Evolutionary conservation across 2,797 vertebrate genomes (phyloP).

Genomic region (Brachyrhaphis roseni): DNA sequence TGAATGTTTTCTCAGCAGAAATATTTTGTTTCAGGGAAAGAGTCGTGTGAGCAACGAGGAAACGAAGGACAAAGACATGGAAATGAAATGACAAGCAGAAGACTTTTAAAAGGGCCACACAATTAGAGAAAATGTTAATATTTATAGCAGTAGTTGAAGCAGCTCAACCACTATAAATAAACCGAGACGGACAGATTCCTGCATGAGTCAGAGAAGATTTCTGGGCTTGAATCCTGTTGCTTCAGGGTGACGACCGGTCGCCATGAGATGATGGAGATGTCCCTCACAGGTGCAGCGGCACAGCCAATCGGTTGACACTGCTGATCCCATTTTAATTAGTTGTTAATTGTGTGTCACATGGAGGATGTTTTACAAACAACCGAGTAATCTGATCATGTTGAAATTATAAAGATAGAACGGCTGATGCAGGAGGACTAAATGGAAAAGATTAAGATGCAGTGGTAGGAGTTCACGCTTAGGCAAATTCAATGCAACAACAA

Average conservation of each 20-base stretch:
- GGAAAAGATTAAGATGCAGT: slow-evolving; percentile 6
- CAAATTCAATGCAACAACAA: slow-evolving; percentile 43
- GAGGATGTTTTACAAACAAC: slow-evolving; percentile 71
- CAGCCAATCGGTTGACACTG: slow-evolving; percentile 75
- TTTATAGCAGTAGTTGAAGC: background rate
- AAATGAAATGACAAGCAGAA: slow-evolving; percentile 8
- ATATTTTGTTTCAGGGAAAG: slow-evolving; percentile 13
- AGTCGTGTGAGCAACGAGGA: slow-evolving; percentile 3
- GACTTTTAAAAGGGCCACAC: background rate
- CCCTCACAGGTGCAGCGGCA: slow-evolving; percentile 60
- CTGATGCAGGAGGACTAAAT: slow-evolving; percentile 9
- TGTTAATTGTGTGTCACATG: slow-evolving; percentile 71
- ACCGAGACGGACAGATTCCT: slow-evolving; percentile 5
- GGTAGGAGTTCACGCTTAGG: background rate
- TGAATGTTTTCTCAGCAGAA: slow-evolving; percentile 26
- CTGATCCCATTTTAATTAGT: slow-evolving; percentile 67
- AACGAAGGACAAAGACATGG: slow-evolving; percentile 3
- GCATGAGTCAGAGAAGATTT: slow-evolving; percentile 9
- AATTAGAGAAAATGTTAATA: background rate
- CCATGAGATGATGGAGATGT: slow-evolving; percentile 68
- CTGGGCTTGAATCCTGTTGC: slow-evolving; percentile 6
- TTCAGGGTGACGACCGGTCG: slow-evolving; percentile 22
- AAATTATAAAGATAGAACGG: slow-evolving; percentile 65
- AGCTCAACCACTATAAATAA: slow-evolving; percentile 7
- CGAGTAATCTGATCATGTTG: slow-evolving; percentile 71